phyloP scores from a whole-genome alignment of 2,113 vertebrate species.

The Elgaria multicarinata region DNA sequence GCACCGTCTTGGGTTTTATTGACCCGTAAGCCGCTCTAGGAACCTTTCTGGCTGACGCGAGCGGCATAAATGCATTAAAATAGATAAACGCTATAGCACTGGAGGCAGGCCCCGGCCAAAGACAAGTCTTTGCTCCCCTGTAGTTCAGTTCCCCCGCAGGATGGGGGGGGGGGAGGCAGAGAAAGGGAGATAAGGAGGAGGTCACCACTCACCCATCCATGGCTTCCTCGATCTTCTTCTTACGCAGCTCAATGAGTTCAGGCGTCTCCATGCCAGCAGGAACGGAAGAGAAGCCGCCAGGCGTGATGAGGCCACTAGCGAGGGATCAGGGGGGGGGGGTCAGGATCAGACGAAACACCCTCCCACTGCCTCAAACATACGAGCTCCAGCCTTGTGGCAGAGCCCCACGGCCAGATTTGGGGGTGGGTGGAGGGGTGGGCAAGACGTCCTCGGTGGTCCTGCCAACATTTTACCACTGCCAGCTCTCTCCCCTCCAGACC shows the following conservation, averaged over 20 bases:
- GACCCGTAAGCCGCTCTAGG: no score
- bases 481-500: no score
- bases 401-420: no score
- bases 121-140: background rate
- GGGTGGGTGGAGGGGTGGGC: no score
- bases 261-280: conserved; percentile 94
- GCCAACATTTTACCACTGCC: no score
- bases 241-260: conserved; percentile 92
- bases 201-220: conserved; percentile 88
- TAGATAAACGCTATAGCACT: no score
- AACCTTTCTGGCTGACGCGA: no score
- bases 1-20: background rate
- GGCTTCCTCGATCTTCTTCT: conserved; percentile 95
- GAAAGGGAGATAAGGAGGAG: background rate
- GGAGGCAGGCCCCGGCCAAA: background rate
- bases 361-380: background rate
- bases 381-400: no score
- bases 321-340: conserved; percentile 25
- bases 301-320: conserved; percentile 89
- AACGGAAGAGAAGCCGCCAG: conserved; percentile 91
- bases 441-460: no score
- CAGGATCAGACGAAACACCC: background rate
- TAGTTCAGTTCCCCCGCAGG: background rate
- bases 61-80: no score
- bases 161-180: no score